phyloP scores from a whole-genome alignment of 2,113 vertebrate genomes.

The Lanius ludovicianus region DNA sequence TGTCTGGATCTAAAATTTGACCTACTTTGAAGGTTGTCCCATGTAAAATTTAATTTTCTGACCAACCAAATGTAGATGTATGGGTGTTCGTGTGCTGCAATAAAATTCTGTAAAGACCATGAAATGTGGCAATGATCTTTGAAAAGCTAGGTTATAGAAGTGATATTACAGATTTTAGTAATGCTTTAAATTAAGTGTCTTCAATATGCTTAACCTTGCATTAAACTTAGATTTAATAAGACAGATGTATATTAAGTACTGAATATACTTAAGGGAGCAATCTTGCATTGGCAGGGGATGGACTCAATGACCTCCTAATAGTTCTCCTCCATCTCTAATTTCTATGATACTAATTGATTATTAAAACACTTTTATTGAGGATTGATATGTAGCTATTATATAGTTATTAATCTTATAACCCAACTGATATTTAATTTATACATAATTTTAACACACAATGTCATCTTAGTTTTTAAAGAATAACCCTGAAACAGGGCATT shows the following conservation, averaged over 20 bases:
- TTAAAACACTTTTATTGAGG: constrained; percentile 71
- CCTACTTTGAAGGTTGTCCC: constrained; percentile 65
- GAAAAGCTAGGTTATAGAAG: constrained; percentile 64
- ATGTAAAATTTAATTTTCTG: constrained; percentile 58
- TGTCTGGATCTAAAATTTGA: constrained; percentile 60
- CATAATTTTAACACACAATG: constrained; percentile 47
- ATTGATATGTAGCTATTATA: constrained; percentile 68
- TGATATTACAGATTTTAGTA: constrained; percentile 67
- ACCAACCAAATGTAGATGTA: constrained; percentile 53
- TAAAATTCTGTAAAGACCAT: constrained; percentile 62
- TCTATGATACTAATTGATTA: constrained; percentile 72
- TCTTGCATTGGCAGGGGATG: constrained; percentile 56
- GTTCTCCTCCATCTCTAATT: constrained; percentile 70
- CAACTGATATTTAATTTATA: constrained; percentile 73
- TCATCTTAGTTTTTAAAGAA: constrained; percentile 49
- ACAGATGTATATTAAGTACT: constrained; percentile 41
- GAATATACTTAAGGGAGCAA: constrained; percentile 60
- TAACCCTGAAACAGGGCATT: neutral
- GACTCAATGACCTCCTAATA: constrained; percentile 69
- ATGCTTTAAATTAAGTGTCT: constrained; percentile 74
- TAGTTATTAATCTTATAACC: constrained; percentile 70
- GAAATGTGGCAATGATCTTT: constrained; percentile 67
- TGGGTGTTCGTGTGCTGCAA: constrained; percentile 28
- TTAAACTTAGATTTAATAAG: constrained; percentile 61
- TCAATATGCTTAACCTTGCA: constrained; percentile 67